Percentiles rank a stretch among this genome's conserved stretches.
Evolutionary conservation across 92 coral and sea anemone species (phyloP).

Genomic region (Bergia sp.): DNA sequence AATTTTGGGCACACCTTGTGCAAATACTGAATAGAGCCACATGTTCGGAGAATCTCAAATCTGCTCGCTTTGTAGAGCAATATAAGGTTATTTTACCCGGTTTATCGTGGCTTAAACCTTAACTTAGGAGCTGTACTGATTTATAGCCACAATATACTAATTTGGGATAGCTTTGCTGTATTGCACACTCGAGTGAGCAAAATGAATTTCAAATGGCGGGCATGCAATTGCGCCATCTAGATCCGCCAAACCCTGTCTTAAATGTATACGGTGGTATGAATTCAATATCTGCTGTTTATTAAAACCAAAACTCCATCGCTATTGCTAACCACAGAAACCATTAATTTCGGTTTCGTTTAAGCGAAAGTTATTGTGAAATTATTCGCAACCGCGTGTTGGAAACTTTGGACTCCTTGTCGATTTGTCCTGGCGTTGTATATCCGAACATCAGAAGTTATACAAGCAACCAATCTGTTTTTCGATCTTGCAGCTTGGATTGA

Average conservation of each 20-base stretch:
- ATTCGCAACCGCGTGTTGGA: slow-evolving; percentile 15
- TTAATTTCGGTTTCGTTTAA: not conserved
- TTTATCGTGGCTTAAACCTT: not conserved
- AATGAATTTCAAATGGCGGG: not conserved
- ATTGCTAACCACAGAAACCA: not conserved
- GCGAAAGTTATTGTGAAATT: not conserved
- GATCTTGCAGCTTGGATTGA: not conserved
- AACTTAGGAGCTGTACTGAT: not conserved
- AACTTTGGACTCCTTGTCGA: not conserved
- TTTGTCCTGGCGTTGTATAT: not conserved
- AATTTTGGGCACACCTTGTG: slow-evolving; percentile 27
- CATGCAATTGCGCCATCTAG: not conserved
- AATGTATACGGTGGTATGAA: not conserved
- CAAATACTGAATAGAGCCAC: not conserved
- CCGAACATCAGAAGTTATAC: not conserved
- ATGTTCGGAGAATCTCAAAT: not conserved
- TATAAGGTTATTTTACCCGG: not conserved
- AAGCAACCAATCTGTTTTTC: not conserved
- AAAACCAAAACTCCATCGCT: not conserved
- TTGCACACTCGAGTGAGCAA: not conserved
- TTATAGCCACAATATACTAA: not conserved
- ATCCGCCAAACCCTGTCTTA: not conserved
- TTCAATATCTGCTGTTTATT: not conserved
- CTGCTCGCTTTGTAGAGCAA: slow-evolving; percentile 15
- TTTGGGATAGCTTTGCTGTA: not conserved